phyloP scores from a whole-genome alignment of 2,797 vertebrate species.

The Rousettus madagascariensis region DNA sequence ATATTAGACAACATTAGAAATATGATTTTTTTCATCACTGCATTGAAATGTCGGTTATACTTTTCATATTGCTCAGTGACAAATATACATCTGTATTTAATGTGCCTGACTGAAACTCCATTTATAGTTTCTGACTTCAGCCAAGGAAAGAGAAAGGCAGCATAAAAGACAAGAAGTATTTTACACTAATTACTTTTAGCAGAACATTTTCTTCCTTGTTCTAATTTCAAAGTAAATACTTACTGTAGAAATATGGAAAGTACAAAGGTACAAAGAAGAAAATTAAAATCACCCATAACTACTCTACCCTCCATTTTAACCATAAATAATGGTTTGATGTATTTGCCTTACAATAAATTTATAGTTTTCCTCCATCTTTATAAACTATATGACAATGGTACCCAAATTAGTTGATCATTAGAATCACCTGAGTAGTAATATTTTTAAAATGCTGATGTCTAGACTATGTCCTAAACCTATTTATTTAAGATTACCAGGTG shows the following conservation, averaged over 20 bases:
- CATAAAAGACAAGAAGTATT: slow-evolving; percentile 27
- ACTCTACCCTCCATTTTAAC: slow-evolving; percentile 5
- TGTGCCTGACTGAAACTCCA: background rate
- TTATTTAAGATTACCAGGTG: slow-evolving; percentile 5
- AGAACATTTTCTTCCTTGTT: slow-evolving; percentile 28
- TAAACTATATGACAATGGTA: background rate
- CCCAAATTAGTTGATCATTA: slow-evolving; percentile 26
- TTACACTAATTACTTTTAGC: slow-evolving; percentile 35
- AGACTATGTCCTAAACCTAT: background rate
- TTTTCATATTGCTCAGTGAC: slow-evolving; percentile 19
- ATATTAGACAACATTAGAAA: slow-evolving; percentile 44
- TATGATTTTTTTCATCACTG: background rate
- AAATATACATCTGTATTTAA: slow-evolving; percentile 31
- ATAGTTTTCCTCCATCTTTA: slow-evolving; percentile 5
- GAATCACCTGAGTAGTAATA: background rate
- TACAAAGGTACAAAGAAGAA: slow-evolving; percentile 34
- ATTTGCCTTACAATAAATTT: slow-evolving; percentile 1
- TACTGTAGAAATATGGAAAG: slow-evolving; percentile 30
- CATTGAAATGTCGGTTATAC: background rate
- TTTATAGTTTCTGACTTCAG: background rate
- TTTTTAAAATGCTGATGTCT: slow-evolving; percentile 16
- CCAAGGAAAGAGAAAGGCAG: background rate
- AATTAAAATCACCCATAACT: slow-evolving; percentile 27
- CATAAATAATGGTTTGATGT: slow-evolving; percentile 32
- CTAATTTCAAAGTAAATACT: slow-evolving; percentile 29